Conservation (phyloP, 2,113 vertebrate species). For the Lutjanus erythropterus region DNA sequence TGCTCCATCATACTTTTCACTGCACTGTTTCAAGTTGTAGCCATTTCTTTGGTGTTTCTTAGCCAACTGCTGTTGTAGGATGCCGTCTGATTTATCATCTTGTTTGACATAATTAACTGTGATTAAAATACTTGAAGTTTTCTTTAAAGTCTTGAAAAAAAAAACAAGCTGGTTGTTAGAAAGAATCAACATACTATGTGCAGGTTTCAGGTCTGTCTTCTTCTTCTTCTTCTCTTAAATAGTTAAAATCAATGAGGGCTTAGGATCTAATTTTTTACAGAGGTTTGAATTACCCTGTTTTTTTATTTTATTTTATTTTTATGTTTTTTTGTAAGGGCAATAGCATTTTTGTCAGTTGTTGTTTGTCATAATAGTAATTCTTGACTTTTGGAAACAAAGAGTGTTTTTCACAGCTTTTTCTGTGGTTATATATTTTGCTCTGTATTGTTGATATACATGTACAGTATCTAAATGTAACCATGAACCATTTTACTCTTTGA, state of each 20-base stretch:
- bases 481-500: not conserved
- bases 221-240: constrained; percentile 10
- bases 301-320: constrained; percentile 3
- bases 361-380: not conserved
- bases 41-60: not conserved
- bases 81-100: constrained; percentile 23
- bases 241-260: constrained; percentile 18
- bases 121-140: constrained; percentile 56
- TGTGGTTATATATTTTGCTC: constrained; percentile 24
- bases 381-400: constrained; percentile 11
- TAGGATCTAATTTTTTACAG: constrained; percentile 22
- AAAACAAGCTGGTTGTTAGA: constrained; percentile 13
- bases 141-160: constrained; percentile 31
- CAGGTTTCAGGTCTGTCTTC: constrained; percentile 9
- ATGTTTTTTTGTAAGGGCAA: constrained; percentile 38
- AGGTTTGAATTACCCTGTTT: constrained; percentile 8
- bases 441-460: constrained; percentile 23
- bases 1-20: constrained; percentile 24
- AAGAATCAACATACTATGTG: not conserved
- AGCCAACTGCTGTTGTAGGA: constrained; percentile 8
- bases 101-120: constrained; percentile 20
- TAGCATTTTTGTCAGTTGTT: constrained; percentile 48
- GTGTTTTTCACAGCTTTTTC: constrained; percentile 33
- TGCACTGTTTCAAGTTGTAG: too few relatives aligned
- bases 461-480: constrained; percentile 26